A percentile compares a stretch with the other conserved stretches of the same genome.
These are phyloP conservation scores for Crotalus tigris DNA, from an alignment of 2,113 vertebrate genomes.

Conservation along the genomic window DNA sequence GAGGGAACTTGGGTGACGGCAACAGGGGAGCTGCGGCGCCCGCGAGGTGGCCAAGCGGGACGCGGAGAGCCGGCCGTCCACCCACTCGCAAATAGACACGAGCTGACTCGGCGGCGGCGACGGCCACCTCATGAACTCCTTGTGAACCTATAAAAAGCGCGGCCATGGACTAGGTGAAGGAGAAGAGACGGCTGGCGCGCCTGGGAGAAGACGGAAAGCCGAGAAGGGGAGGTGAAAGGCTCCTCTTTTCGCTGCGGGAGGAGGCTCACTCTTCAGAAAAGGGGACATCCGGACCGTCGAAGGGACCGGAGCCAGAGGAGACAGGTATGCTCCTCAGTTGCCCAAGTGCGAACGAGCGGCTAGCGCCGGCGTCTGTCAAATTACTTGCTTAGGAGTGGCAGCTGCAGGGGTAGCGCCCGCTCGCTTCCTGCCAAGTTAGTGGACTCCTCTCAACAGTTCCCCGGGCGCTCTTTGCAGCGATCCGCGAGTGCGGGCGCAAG, in stretches of 20 bases:
- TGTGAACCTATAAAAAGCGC: slow-evolving; percentile 65
- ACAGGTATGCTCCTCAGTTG: slow-evolving; percentile 37
- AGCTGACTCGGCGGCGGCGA: slow-evolving; percentile 56
- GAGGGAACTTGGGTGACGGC: slow-evolving; percentile 14
- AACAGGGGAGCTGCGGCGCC: slow-evolving; percentile 25
- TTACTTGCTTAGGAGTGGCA: neutral
- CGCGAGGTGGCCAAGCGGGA: slow-evolving; percentile 57
- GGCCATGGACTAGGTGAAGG: slow-evolving; percentile 60
- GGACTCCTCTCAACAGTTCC: neutral
- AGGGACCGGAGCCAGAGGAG: neutral
- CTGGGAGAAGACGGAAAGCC: neutral
- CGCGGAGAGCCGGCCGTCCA: slow-evolving; percentile 59
- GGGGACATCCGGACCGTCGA: neutral
- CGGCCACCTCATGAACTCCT: slow-evolving; percentile 51
- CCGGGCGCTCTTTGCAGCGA: neutral
- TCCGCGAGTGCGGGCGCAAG: neutral
- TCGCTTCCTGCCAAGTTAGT: neutral
- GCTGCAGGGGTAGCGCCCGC: neutral
- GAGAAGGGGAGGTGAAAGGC: neutral
- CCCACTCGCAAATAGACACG: slow-evolving; percentile 62
- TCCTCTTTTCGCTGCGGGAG: neutral
- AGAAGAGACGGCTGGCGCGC: neutral
- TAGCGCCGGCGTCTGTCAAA: fast-evolving
- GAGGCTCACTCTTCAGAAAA: neutral
- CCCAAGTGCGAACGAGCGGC: neutral